These are phyloP conservation scores for Melanotaenia duboulayi DNA, from an alignment of 2,113 vertebrate genomes.

Conservation along the genomic window DNA sequence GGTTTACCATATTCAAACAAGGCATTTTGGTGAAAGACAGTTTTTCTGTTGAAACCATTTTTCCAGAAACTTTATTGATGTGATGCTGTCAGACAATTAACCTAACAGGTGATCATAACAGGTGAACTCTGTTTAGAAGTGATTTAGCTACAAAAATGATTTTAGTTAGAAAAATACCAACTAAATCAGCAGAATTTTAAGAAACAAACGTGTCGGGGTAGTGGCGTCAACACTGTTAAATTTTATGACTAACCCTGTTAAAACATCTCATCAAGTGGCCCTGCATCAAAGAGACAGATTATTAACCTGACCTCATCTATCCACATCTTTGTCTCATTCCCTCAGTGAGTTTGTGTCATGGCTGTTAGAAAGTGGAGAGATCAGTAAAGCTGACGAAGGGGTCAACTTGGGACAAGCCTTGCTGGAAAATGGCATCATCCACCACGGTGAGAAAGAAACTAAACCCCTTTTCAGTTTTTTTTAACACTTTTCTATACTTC, in stretches of 20 bases:
- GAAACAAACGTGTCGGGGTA: neutral
- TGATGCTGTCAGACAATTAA: neutral
- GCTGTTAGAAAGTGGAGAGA: slow-evolving; percentile 96
- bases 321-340: slow-evolving; percentile 44
- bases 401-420: slow-evolving; percentile 97
- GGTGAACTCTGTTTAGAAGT: no score
- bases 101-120: no score
- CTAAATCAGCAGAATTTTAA: neutral
- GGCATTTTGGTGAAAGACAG: neutral
- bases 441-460: slow-evolving; percentile 89
- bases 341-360: slow-evolving; percentile 96
- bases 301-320: neutral
- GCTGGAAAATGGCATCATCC: slow-evolving; percentile 97
- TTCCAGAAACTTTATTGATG: neutral
- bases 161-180: neutral
- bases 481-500: neutral
- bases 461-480: slow-evolving; percentile 8
- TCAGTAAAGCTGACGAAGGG: slow-evolving; percentile 96
- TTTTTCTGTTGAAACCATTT: neutral
- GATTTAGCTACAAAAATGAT: no score
- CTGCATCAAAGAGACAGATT: no score
- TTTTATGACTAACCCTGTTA: neutral
- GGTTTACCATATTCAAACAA: neutral
- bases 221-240: neutral
- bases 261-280: neutral